Conservation (phyloP, 1,140 invertebrate species). For the Drosophila athabasca region DNA sequence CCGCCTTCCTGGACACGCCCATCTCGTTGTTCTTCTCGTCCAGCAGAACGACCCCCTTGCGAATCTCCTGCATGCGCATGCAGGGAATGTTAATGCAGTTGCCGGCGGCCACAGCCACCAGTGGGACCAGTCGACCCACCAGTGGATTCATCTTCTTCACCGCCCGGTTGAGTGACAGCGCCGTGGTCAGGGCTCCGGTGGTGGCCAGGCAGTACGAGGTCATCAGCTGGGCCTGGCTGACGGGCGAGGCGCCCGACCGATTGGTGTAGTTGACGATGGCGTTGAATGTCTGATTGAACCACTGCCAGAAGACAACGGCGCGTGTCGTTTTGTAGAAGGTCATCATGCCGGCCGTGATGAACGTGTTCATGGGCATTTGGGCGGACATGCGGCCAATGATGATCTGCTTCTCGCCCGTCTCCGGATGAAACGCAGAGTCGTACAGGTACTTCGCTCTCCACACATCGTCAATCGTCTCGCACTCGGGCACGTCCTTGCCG, state of each 20-base stretch:
- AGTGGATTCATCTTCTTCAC: conserved; percentile 84
- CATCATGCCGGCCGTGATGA: conserved; percentile 90
- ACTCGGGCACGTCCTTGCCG: conserved; percentile 85
- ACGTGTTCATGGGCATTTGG: conserved; percentile 96
- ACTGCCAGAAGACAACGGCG: conserved; percentile 95
- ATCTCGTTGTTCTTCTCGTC: conserved; percentile 89
- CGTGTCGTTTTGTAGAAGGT: conserved; percentile 89
- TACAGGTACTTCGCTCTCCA: conserved; percentile 91
- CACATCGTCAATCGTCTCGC: conserved; percentile 87
- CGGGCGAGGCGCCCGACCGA: conserved; percentile 90
- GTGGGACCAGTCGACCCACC: conserved; percentile 88
- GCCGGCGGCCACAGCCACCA: conserved; percentile 94
- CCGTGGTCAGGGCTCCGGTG: conserved; percentile 94
- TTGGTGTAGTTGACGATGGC: conserved; percentile 96
- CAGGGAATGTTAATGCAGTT: conserved; percentile 96
- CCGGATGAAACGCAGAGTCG: conserved; percentile 93
- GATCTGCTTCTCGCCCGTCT: conserved; percentile 91
- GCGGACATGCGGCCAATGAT: conserved; percentile 93
- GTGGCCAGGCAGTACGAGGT: conserved; percentile 96
- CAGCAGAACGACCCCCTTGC: conserved; percentile 90
- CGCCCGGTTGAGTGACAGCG: conserved; percentile 89
- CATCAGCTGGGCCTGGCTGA: conserved; percentile 89
- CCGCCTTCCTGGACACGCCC: conserved; percentile 89
- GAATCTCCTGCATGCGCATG: conserved; percentile 93
- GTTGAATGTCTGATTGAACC: conserved; percentile 96